These are phyloP conservation scores for Hestina assimilis DNA, from an alignment of 1,140 invertebrate species.

Conservation along the genomic window DNA sequence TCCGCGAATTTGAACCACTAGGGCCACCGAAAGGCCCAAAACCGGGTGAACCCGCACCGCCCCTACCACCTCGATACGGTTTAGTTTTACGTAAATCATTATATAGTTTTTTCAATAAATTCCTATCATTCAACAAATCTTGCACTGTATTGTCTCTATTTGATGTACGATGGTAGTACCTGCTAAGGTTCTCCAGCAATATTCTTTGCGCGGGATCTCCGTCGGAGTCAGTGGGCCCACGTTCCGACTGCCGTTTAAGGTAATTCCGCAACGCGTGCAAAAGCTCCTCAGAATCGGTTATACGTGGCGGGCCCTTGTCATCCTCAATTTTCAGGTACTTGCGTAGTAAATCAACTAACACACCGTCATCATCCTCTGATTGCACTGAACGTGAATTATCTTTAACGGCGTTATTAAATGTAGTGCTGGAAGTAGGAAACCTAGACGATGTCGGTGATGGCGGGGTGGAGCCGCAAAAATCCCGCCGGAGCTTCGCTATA, in stretches of 20 bases:
- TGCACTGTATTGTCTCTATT: constrained; percentile 84
- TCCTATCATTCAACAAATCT: constrained; percentile 84
- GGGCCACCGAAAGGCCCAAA: constrained; percentile 28
- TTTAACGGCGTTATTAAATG: constrained; percentile 31
- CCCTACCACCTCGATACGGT: constrained; percentile 79
- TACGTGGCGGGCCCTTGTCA: constrained; percentile 42
- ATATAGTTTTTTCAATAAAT: constrained; percentile 84
- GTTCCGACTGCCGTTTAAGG: constrained; percentile 63
- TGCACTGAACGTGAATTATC: constrained; percentile 32
- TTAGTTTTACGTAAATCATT: constrained; percentile 85
- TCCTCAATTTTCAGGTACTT: constrained; percentile 81
- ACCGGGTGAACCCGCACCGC: constrained; percentile 49
- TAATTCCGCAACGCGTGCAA: constrained; percentile 83
- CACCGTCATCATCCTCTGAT: constrained; percentile 77
- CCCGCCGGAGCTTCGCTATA: constrained; percentile 82
- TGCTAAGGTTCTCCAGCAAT: constrained; percentile 81
- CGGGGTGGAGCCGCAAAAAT: constrained; percentile 78
- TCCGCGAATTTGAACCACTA: constrained; percentile 51
- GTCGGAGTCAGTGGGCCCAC: constrained; percentile 45
- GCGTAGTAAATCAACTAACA: constrained; percentile 82
- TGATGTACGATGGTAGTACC: constrained; percentile 82
- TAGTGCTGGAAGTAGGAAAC: constrained; percentile 23
- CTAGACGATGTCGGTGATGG: constrained; percentile 49
- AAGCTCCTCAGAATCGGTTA: constrained; percentile 82
- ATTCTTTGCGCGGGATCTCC: constrained; percentile 80